Evolutionary conservation across 1,140 invertebrate genomes (phyloP), one percentile per base, ranked within the genome.

Genomic region (Scaptomyza pallida): DNA sequence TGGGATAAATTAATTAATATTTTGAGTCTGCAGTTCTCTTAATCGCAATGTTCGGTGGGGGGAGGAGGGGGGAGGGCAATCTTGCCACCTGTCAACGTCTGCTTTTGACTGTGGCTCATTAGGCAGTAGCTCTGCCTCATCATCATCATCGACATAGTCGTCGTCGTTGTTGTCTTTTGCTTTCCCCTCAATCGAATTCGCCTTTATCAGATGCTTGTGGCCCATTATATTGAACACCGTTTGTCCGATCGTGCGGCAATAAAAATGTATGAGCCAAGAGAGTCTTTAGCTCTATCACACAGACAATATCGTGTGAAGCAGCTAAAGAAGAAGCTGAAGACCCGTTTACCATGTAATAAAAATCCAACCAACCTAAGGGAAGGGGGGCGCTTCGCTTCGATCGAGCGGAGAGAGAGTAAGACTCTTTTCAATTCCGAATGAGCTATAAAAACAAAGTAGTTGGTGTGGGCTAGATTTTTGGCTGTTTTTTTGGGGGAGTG

Each of bases 161-260:
- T 37, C 21, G 15, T 43, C 37, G 35, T 41, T 9, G 5, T 40
- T 23, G 6, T 26, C 19, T 41, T 16, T 41, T 41, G 12, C 3
- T 19, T 30, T 8, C 13, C 13, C 23, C 23, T 10, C 5, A 9
- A 30, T 30, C 26, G 26, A 30, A 30, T 30, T 13, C 8, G 3
- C 12, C 3, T 5, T 52, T 48, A 23, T 23, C 15, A 16, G 41
- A 30, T 70, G 30, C 21, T 30, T 30, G 50, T 51, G 60, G 37
- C 51, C 70, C 62, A 78, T 88, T 86, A 80, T 86, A 80, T 86
- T 74, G 81, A 85, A 85, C 80, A 80, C 77, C 77, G 77, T 81
- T 85, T 71, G 74, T 75, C 70, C 70, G 81, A 88, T 86, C 81
- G 81, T 86, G 81, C 61, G 64, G 81, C 81, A 81, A 86, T 86